Base-by-base conservation (phyloP, 2,113 vertebrate genomes). In the Hucho hucho region DNA sequence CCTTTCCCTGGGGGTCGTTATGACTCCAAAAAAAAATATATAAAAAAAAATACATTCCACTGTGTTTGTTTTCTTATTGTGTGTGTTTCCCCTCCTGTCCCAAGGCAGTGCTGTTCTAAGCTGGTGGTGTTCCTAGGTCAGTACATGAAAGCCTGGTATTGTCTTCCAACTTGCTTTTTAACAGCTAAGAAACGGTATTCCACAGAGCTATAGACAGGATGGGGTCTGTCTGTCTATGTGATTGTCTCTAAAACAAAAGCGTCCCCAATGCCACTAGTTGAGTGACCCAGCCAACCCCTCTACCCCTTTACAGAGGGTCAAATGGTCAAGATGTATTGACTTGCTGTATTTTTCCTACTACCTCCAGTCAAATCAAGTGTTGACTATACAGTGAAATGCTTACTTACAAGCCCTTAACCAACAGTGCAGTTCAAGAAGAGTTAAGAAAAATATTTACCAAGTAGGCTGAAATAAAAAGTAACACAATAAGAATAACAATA, bases 131-230 rank as follows among this genome's bases (percentile, higher is more conserved):
- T 81, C 65, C 75, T 71, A 25, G 70, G 83, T 16, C 70, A 71
- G 63, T 22, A 87, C 84, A 89, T 91, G 86, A 91, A 92, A 90
- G 89, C 80, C 32, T 84, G 72, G 72, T 76, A 87, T 91, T 90
- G 87, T 90, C 78, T 82, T 76, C 71, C 70, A 56, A 78, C 32
- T 81, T 75, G 72, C 70, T 90, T 86, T 75, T 73, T 68, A 80
- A 37, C 65, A 86, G 61, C 25, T 71, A 22, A 69, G 78, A 69
- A 64, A 59, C 37, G 69, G 81, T 64, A 73, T 85, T 81, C 79
- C 73, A 81, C 61, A 73, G 75, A 61, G 67, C 76, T 75, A 74
- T 29, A 76, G 75, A 7, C 32, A 76, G 77, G 46, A 46, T 72
- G 37, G 32, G 32, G 32, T 9, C 32, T 37, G 32, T 37, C 1